Evolutionary conservation across 2,113 vertebrate species (phyloP).

Genomic region (Trichomycterus rosablanca): DNA sequence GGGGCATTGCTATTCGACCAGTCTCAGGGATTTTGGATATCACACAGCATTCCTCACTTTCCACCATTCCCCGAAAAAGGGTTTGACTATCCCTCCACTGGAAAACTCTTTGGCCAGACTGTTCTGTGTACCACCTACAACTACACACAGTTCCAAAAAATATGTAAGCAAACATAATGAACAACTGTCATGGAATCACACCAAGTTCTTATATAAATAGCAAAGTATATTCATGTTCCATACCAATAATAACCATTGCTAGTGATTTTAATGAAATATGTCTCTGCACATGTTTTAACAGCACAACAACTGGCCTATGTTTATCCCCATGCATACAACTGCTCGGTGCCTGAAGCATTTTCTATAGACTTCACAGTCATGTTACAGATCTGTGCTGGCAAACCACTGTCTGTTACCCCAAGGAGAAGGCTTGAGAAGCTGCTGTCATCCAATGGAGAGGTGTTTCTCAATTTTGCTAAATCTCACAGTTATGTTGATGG

Average conservation of each 20-base stretch:
- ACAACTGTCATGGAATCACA: not conserved
- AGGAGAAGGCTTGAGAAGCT: slow-evolving; percentile 59
- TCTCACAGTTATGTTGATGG: slow-evolving; percentile 76
- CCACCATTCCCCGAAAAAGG: slow-evolving; percentile 76
- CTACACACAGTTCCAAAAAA: slow-evolving; percentile 72
- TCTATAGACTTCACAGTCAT: slow-evolving; percentile 65
- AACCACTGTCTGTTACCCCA: slow-evolving; percentile 49
- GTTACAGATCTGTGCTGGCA: slow-evolving; percentile 67
- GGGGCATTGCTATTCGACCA: slow-evolving; percentile 79
- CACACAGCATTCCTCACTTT: slow-evolving; percentile 84
- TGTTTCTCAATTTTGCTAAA: slow-evolving; percentile 84
- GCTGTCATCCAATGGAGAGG: slow-evolving; percentile 69
- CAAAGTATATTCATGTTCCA: too few species aligned
- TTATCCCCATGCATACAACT: slow-evolving; percentile 83
- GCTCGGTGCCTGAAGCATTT: slow-evolving; percentile 75
- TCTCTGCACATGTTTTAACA: slow-evolving; percentile 48
- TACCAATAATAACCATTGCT: not conserved
- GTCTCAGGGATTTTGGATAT: slow-evolving; percentile 85
- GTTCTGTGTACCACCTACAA: slow-evolving; percentile 79
- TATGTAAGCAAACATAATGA: slow-evolving; percentile 70
- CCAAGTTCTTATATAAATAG: not conserved
- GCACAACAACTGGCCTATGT: slow-evolving; percentile 76
- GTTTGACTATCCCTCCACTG: slow-evolving; percentile 77
- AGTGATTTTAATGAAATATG: too few species aligned
- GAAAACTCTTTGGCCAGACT: slow-evolving; percentile 73